Evolutionary conservation across 2,888 invertebrate genomes (phyloP), one percentile per base, ranked within the genome.

Genomic region (Endotricha flammealis): DNA sequence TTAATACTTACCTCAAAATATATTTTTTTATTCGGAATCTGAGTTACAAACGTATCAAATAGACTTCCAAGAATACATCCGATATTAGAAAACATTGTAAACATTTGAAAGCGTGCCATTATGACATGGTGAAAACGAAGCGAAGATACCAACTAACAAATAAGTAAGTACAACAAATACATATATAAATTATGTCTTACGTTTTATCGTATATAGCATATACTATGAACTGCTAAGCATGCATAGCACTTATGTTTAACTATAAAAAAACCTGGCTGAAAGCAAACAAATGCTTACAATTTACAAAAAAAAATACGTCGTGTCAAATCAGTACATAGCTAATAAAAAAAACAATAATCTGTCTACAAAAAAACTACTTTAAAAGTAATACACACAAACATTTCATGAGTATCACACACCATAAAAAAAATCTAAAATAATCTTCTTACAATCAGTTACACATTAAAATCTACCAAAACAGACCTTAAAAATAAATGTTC

Each of bases 211-310:
- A 75, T 72, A 73, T 77, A 82, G 83, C 83, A 67, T 72, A 75
- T 58, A 67, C 73, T 81, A 82, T 80, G 83, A 82, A 85, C 85
- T 83, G 85, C 81, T 73, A 82, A 85, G 86, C 86, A 86, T 85
- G 86, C 86, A 83, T 79, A 83, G 82, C 79, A 59, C 72, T 75
- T 70, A 75, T 58, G 50, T 60, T 58, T 63, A 65, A 61, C 55
- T 58, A 49, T 48, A 55, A 61, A 55, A 61, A 60, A 61, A 64
- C 56, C 64, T 71, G 79, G 76, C 81, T 75, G 68, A 53, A 85
- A 85, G 85, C 86, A 81, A 79, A 82, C 86, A 86, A 85, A 86
- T 86, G 86, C 86, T 86, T 86, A 86, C 86, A 86, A 86, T 85
- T 86, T 81, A 86, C 86, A 86, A 78, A 77, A 64, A 48, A 50